These are phyloP conservation scores for Diaprepes abbreviatus DNA, from an alignment of 2,888 invertebrate genomes.

Conservation along the genomic window DNA sequence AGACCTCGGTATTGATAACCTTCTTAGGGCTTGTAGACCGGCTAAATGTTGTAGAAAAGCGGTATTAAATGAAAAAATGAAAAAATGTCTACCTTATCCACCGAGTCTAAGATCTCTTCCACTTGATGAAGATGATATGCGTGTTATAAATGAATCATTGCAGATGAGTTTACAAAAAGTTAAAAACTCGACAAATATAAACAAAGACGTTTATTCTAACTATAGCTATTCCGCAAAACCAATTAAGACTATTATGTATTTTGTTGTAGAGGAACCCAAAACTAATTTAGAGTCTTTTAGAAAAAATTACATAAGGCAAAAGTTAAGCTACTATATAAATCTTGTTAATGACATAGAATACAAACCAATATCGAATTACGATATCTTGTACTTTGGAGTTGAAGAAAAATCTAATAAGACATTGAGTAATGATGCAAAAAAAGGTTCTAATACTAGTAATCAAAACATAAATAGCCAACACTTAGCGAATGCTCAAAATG, in stretches of 20 bases:
- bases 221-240: slow-evolving; percentile 5
- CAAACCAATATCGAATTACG: slow-evolving; percentile 5
- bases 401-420: slow-evolving; percentile 16
- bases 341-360: slow-evolving; percentile 35
- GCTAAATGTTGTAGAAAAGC: slow-evolving; percentile 59
- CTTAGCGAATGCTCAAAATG: not conserved
- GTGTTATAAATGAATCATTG: slow-evolving; percentile 56
- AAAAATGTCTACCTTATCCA: slow-evolving; percentile 57
- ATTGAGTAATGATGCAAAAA: not conserved
- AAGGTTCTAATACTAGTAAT: not conserved
- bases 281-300: not conserved
- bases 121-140: slow-evolving; percentile 54
- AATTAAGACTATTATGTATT: slow-evolving; percentile 37
- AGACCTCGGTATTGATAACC: slow-evolving; percentile 57
- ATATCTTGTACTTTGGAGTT: slow-evolving; percentile 42
- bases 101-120: slow-evolving; percentile 58
- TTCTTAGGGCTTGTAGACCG: slow-evolving; percentile 58
- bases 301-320: slow-evolving; percentile 16
- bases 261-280: slow-evolving; percentile 16
- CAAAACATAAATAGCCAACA: not conserved
- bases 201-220: slow-evolving; percentile 15
- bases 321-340: slow-evolving; percentile 48
- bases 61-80: slow-evolving; percentile 56
- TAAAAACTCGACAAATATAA: slow-evolving; percentile 50
- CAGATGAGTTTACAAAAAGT: slow-evolving; percentile 56